Base-by-base conservation (phyloP, 2,797 vertebrate genomes). In the Tenualosa thibaudeaui region DNA sequence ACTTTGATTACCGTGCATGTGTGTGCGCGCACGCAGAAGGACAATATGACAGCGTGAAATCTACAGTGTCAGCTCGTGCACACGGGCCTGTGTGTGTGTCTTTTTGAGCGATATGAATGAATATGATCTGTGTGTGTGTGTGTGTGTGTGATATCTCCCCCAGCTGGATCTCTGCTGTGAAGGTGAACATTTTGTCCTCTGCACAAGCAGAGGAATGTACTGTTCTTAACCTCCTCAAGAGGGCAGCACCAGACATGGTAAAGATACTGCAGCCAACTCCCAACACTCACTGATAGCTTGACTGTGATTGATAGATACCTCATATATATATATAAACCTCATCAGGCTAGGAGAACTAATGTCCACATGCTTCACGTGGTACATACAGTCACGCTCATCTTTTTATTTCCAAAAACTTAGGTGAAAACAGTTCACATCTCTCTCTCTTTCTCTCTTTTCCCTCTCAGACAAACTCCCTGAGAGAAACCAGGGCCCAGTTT, bases 171-270 rank as follows among this genome's bases (percentile, higher is more conserved):
- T 58, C 22, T 4, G 5, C 17, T 22, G 56, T 22, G 56, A 58
- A 68, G 62, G 62, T 26, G 26, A 68, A 68, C 62, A 68, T 68
- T 31, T 15, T 68, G 62, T 68, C 56, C 56, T 68, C 60, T 19
- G 6, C 60, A 65, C n/a, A 2, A 68, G 24, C 8, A 68, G 62
- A 68, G 22, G 3, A 62, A 1, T 31, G n/a, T 31, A 68, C 24
- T 31, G 62, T 24, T 68, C 8, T 26, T 26, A 31, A 26, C 2
- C 3, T 68, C 62, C 62, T 31, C 62, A 31, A 68, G 62, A 68
- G 62, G 62, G 62, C 62, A 68, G 62, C 62, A 68, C 62, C 26
- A 68, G 24, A 22, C 62, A 68, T 68, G 19, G 19, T 6, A 68
- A 24, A 68, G 1, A 26, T n/a, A n/a, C 58, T 53, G 51, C 22